phyloP scores from a whole-genome alignment of 1,140 invertebrate genomes.

The Pseudomyrmex pallidus region DNA sequence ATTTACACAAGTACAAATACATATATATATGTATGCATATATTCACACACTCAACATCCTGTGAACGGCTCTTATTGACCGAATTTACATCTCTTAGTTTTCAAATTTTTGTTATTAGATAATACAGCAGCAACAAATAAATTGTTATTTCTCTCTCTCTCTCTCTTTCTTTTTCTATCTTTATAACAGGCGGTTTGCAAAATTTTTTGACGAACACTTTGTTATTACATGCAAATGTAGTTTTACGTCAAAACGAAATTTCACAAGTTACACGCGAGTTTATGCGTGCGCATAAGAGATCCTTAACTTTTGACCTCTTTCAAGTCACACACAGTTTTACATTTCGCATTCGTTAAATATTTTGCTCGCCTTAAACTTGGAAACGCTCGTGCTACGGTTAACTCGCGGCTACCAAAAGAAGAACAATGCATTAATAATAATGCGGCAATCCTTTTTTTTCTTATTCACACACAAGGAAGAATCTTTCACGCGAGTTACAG shows the following conservation, averaged over 20 bases:
- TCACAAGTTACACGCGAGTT: not conserved
- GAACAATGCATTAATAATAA: too few relatives aligned
- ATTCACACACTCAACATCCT: too few relatives aligned
- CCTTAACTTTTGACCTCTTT: slow-evolving; percentile 5
- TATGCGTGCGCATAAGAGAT: not conserved
- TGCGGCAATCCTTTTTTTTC: too few relatives aligned
- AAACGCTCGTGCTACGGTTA: not conserved
- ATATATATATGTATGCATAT: too few relatives aligned
- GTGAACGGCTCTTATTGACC: too few relatives aligned
- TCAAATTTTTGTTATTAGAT: not conserved
- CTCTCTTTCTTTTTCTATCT: not conserved
- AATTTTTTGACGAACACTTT: slow-evolving; percentile 29
- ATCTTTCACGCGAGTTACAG: not conserved
- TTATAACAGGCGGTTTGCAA: not conserved
- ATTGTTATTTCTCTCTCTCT: not conserved
- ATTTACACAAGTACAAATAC: too few relatives aligned
- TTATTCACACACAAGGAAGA: not conserved
- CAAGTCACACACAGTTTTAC: slow-evolving; percentile 2
- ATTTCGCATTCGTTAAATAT: not conserved
- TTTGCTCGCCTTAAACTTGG: not conserved
- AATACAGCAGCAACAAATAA: slow-evolving; percentile 31
- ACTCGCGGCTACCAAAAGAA: not conserved
- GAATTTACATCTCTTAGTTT: too few relatives aligned
- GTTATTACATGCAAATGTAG: slow-evolving; percentile 13
- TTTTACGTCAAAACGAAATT: slow-evolving; percentile 4